Percentiles rank a stretch among this genome's conserved stretches.
Evolutionary conservation across 2,888 invertebrate genomes (phyloP).

Genomic region (Xanthorhoe designata): DNA sequence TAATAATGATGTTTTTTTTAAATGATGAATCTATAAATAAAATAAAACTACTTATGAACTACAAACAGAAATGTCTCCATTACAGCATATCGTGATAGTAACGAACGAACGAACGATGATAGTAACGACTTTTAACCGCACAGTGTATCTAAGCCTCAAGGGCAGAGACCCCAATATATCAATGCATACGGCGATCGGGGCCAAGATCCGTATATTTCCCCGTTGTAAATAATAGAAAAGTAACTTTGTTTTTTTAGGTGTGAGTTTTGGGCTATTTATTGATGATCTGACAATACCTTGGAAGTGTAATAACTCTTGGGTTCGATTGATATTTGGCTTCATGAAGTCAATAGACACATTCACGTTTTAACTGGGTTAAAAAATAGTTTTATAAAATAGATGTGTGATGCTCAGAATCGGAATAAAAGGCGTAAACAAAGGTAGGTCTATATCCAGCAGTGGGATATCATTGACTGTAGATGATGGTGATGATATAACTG

Average conservation of each 20-base stretch:
- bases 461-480: too few species aligned
- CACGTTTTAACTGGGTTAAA: too few species aligned
- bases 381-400: too few species aligned
- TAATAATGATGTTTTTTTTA: too few species aligned
- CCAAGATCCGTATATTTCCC: conserved; percentile 44
- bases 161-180: conserved; percentile 51
- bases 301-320: not conserved
- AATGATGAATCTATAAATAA: too few species aligned
- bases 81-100: not conserved
- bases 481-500: too few species aligned
- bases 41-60: too few species aligned
- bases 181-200: conserved; percentile 49
- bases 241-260: conserved; percentile 33
- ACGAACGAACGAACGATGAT: too few species aligned
- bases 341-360: too few species aligned
- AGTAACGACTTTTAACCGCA: not conserved
- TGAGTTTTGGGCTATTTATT: conserved; percentile 7
- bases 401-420: too few species aligned
- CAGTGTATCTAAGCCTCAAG: conserved; percentile 17
- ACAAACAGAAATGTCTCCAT: not conserved
- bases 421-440: too few species aligned
- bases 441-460: too few species aligned
- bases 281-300: conserved; percentile 3
- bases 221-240: conserved; percentile 49
- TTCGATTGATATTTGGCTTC: not conserved